Evolutionary conservation across 2,888 invertebrate species (phyloP).

Genomic region (Plagiodera versicolora): DNA sequence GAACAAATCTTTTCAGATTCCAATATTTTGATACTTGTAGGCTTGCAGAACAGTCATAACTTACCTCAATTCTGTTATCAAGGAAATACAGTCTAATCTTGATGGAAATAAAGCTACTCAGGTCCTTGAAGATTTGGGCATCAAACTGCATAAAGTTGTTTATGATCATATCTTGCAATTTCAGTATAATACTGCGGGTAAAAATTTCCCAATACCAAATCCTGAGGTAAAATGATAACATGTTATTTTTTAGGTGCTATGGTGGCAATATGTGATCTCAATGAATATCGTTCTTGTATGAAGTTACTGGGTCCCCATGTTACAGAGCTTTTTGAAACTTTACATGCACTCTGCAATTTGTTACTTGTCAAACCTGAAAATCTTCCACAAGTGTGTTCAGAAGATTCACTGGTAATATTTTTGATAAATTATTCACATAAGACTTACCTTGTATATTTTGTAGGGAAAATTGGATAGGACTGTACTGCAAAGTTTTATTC

Average conservation of each 20-base stretch:
- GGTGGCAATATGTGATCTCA: slow-evolving; percentile 97
- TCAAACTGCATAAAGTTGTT: slow-evolving; percentile 89
- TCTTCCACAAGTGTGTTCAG: slow-evolving; percentile 91
- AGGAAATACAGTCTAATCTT: slow-evolving; percentile 76
- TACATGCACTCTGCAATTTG: slow-evolving; percentile 95
- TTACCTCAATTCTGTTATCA: slow-evolving; percentile 75
- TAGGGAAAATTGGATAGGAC: slow-evolving; percentile 90
- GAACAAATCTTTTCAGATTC: background rate
- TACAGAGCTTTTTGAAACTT: slow-evolving; percentile 87
- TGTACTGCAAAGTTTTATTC: slow-evolving; percentile 89
- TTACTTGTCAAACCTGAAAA: slow-evolving; percentile 95
- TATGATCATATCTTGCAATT: slow-evolving; percentile 94
- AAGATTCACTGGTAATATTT: slow-evolving; percentile 87
- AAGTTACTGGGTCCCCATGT: slow-evolving; percentile 76
- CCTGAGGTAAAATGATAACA: background rate
- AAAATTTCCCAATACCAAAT: background rate
- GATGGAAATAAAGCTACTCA: slow-evolving; percentile 92
- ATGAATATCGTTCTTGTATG: slow-evolving; percentile 92
- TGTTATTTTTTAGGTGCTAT: slow-evolving; percentile 74
- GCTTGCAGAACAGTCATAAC: slow-evolving; percentile 84
- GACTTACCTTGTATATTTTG: slow-evolving; percentile 47
- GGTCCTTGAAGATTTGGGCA: slow-evolving; percentile 85
- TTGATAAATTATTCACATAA: slow-evolving; percentile 2
- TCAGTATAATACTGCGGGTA: slow-evolving; percentile 91
- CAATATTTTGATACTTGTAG: slow-evolving; percentile 52